These are phyloP conservation scores for Poicephalus gulielmi DNA, from an alignment of 2,113 vertebrate genomes.

Conservation along the genomic window DNA sequence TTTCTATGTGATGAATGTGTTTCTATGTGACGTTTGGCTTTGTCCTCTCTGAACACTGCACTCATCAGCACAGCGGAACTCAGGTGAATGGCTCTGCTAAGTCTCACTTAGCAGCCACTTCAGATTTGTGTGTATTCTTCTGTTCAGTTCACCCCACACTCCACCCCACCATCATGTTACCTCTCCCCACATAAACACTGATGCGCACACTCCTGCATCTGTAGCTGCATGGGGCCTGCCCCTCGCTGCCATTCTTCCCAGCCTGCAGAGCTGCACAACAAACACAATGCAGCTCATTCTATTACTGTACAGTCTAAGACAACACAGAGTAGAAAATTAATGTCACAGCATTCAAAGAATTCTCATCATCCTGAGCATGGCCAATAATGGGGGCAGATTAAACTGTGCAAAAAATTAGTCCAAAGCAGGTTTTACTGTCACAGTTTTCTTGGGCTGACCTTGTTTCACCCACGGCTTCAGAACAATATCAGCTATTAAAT, in stretches of 20 bases:
- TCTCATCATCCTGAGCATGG: not conserved
- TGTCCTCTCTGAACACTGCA: rapidly evolving
- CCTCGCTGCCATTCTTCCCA: not conserved
- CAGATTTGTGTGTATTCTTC: not conserved
- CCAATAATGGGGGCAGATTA: not conserved
- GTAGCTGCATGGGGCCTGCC: not conserved
- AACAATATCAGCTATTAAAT: not conserved
- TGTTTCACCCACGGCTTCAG: not conserved
- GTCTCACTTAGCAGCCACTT: not conserved
- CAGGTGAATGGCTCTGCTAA: not conserved
- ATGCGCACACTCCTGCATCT: not conserved
- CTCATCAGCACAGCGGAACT: not conserved
- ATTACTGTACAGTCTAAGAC: not conserved
- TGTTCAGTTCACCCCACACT: not conserved
- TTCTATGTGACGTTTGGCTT: not conserved
- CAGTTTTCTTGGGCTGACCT: not conserved
- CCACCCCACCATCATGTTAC: not conserved
- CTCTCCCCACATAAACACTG: not conserved
- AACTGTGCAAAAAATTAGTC: not conserved
- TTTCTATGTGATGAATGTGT: not conserved
- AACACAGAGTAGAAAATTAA: not conserved
- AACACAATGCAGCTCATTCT: not conserved
- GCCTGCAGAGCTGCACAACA: not conserved
- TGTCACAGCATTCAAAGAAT: not conserved
- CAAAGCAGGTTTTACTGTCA: not conserved